Evolutionary conservation across 23 tunicate species (phyloP).

Genomic region (Oikopleura albicans): DNA sequence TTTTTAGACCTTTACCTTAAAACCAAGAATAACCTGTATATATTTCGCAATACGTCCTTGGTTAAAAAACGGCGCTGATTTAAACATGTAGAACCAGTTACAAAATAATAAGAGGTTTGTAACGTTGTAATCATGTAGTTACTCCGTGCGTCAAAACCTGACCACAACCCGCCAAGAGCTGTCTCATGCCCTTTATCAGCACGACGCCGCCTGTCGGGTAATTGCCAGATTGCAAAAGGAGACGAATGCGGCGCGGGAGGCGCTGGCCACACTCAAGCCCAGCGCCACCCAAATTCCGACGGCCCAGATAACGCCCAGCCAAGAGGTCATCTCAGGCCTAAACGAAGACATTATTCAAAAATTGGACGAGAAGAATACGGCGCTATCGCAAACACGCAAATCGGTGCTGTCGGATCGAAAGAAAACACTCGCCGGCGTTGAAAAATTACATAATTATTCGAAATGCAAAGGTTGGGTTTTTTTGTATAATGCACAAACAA

Average conservation of each 20-base stretch:
- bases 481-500: no score
- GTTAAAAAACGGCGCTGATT: no score
- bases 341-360: neutral
- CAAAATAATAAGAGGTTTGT: no score
- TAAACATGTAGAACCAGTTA: no score
- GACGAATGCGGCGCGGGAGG: slow-evolving; percentile 78
- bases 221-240: slow-evolving; percentile 76
- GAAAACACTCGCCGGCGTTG: neutral
- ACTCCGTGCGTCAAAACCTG: slow-evolving; percentile 42
- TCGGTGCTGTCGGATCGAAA: neutral
- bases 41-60: no score
- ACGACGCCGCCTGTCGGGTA: slow-evolving; percentile 93
- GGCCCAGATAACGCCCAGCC: neutral
- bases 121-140: no score
- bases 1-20: no score
- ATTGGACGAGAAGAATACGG: neutral
- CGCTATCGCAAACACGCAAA: neutral
- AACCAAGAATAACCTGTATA: no score
- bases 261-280: slow-evolving; percentile 82
- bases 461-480: no score
- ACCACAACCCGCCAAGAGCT: slow-evolving; percentile 83
- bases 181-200: slow-evolving; percentile 82
- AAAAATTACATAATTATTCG: neutral
- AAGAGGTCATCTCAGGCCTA: neutral
- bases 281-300: neutral